Evolutionary conservation across 2,113 vertebrate species (phyloP).

Genomic region (Salvelinus fontinalis): DNA sequence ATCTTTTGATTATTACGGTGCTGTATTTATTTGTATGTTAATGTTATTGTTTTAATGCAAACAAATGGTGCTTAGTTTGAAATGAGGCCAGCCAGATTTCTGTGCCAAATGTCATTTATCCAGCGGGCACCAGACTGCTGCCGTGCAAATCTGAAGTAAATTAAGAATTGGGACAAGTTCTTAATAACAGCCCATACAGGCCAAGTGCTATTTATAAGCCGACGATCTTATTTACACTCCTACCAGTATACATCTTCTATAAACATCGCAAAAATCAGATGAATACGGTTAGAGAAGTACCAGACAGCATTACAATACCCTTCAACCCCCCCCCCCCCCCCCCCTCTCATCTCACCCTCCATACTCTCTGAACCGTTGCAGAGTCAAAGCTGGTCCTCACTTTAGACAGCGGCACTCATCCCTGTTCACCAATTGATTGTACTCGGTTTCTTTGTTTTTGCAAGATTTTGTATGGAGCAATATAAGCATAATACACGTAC

Average conservation of each 20-base stretch:
- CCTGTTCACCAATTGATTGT: slow-evolving; percentile 25
- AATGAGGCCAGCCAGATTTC: slow-evolving; percentile 30
- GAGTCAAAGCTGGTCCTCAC: slow-evolving; percentile 22
- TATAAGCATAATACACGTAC: slow-evolving; percentile 17
- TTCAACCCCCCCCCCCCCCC: not conserved
- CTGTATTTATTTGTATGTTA: not conserved
- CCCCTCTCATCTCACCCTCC: not conserved
- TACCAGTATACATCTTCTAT: not conserved
- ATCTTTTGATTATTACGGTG: not conserved
- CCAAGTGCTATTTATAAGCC: not conserved
- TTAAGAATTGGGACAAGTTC: not conserved
- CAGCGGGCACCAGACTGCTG: not conserved
- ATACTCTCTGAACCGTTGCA: not conserved
- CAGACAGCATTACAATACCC: not conserved
- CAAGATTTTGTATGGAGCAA: not conserved
- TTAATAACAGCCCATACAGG: not conserved
- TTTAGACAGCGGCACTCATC: slow-evolving; percentile 20
- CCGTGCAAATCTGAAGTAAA: not conserved
- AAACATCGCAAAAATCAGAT: not conserved
- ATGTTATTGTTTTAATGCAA: not conserved
- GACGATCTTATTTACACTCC: too few relatives aligned
- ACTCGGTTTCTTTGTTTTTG: not conserved
- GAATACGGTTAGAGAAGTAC: not conserved
- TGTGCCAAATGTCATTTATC: not conserved
- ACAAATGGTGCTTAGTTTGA: slow-evolving; percentile 17